phyloP scores from a whole-genome alignment of 2,797 vertebrate species.

The Loris lydekkerianus region DNA sequence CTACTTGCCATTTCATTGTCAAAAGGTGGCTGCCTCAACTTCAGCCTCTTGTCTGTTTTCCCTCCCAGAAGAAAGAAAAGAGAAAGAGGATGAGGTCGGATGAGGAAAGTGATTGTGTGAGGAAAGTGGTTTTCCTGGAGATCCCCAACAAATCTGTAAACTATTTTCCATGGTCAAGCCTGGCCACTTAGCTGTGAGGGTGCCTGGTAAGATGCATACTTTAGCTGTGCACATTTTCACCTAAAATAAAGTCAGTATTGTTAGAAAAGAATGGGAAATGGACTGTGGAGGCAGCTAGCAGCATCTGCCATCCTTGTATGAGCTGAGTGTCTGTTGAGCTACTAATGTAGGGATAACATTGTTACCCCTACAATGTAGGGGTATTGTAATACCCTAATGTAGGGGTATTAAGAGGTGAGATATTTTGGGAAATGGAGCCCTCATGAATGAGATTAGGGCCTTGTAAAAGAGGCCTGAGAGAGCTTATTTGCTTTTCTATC shows the following conservation, averaged over 20 bases:
- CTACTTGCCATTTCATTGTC: not conserved
- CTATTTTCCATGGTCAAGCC: not conserved
- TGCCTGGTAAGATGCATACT: not conserved
- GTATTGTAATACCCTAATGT: not conserved
- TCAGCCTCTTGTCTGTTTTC: not conserved
- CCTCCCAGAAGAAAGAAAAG: not conserved
- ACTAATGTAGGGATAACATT: too few relatives aligned
- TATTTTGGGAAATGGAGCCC: too few relatives aligned
- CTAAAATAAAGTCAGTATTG: not conserved
- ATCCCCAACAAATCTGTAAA: not conserved
- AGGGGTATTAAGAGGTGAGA: not conserved
- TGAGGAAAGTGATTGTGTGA: too few relatives aligned
- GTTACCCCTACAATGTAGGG: too few relatives aligned
- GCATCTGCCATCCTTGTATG: not conserved
- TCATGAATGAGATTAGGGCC: not conserved
- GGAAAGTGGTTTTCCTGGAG: not conserved
- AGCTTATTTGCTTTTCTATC: not conserved
- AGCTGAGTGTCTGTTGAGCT: not conserved
- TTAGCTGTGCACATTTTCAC: not conserved
- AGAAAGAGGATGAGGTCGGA: not conserved
- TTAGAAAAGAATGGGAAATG: not conserved
- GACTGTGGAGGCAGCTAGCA: not conserved
- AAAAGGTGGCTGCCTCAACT: not conserved
- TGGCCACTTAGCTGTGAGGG: not conserved
- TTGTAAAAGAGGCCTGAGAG: not conserved